Conservation (phyloP, 1,140 invertebrate genomes). For the Branchinecta lynchi region DNA sequence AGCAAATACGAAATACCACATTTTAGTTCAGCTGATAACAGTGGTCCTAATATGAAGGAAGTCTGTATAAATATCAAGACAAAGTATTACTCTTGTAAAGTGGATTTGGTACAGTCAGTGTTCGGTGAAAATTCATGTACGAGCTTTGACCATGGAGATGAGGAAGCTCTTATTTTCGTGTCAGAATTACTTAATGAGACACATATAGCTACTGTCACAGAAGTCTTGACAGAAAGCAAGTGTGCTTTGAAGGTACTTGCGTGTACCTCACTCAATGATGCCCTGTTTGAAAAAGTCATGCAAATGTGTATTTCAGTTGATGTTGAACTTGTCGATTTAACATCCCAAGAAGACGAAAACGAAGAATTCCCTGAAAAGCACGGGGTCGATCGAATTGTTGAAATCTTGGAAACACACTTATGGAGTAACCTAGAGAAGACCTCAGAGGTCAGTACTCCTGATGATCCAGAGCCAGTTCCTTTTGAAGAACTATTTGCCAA, state of each 20-base stretch:
- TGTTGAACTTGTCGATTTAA: conserved; percentile 2
- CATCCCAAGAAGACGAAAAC: background rate
- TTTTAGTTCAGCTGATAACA: no score
- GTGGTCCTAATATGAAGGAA: no score
- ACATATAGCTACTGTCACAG: no score
- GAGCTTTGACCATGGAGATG: no score
- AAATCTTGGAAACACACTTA: background rate
- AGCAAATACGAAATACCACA: no score
- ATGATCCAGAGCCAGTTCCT: background rate
- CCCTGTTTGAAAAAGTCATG: background rate
- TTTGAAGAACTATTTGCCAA: conserved; percentile 2
- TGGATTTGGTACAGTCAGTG: no score
- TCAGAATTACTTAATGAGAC: no score
- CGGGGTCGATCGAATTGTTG: background rate
- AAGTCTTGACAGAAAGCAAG: no score
- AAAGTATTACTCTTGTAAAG: no score
- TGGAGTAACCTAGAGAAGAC: background rate
- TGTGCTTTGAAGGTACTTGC: background rate
- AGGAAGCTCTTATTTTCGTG: no score
- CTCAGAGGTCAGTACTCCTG: background rate
- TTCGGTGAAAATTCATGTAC: no score
- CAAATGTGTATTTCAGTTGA: background rate
- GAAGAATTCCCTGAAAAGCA: background rate
- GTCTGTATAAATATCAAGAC: no score
- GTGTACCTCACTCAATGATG: background rate